Percentiles rank a stretch among this genome's conserved stretches.
Conservation (phyloP, 2,888 invertebrate species). For the Cephus nigrinus region DNA sequence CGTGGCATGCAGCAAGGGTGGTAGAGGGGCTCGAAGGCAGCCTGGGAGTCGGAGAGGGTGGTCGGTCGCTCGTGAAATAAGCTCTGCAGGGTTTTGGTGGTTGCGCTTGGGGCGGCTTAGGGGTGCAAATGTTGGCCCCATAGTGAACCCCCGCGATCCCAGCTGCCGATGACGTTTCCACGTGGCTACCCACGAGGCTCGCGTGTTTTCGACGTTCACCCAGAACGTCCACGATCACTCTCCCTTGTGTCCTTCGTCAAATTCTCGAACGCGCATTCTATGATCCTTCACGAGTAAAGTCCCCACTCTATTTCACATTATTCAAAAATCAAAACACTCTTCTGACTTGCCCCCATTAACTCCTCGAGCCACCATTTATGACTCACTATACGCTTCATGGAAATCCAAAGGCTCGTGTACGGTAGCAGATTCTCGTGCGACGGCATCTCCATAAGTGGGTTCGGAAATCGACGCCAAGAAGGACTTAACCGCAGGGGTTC, state of each 20-base stretch:
- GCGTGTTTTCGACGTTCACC: constrained; percentile 63
- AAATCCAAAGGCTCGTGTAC: too few relatives aligned
- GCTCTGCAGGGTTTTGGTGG: constrained; percentile 64
- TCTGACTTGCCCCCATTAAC: too few relatives aligned
- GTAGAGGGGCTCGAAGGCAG: constrained; percentile 15
- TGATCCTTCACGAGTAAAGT: too few relatives aligned
- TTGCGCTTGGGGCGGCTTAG: constrained; percentile 61
- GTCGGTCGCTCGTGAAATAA: constrained; percentile 61
- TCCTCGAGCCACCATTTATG: too few relatives aligned
- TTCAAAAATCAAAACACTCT: too few relatives aligned
- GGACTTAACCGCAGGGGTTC: constrained; percentile 39
- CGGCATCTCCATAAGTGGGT: constrained; percentile 40
- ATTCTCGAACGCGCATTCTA: too few relatives aligned
- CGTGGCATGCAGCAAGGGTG: constrained; percentile 27
- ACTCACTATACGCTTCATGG: too few relatives aligned
- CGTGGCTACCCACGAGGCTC: constrained; percentile 63
- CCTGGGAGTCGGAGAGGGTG: constrained; percentile 42
- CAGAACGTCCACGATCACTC: constrained; percentile 48
- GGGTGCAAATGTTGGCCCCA: constrained; percentile 37
- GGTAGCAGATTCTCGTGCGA: constrained; percentile 22
- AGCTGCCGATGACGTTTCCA: constrained; percentile 65
- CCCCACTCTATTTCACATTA: too few relatives aligned
- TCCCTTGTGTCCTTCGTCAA: constrained; percentile 22
- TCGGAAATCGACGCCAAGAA: constrained; percentile 24
- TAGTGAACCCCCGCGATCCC: constrained; percentile 47